phyloP scores from a whole-genome alignment of 2,888 invertebrate species.

The Zelleria hepariella region DNA sequence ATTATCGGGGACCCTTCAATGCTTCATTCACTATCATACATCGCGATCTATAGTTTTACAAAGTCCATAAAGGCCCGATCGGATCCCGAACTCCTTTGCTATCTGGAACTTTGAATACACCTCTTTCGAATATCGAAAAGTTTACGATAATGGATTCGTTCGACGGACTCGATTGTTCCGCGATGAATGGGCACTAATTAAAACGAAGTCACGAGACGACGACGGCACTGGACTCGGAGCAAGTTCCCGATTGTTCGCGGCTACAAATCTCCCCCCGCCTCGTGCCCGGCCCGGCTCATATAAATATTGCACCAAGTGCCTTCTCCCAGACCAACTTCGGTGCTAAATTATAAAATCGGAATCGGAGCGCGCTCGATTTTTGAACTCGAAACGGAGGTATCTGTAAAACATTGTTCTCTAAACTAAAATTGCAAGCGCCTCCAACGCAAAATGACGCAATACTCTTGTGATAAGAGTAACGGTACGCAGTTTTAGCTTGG shows the following conservation, averaged over 20 bases:
- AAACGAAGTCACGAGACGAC: conserved; percentile 71
- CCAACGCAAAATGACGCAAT: too few relatives aligned
- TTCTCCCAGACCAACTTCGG: conserved; percentile 41
- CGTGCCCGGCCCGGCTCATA: conserved; percentile 29
- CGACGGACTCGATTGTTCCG: conserved; percentile 64
- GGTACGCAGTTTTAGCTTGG: too few relatives aligned
- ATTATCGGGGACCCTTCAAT: conserved; percentile 2
- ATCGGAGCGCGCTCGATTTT: too few relatives aligned
- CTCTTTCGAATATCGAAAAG: conserved; percentile 70
- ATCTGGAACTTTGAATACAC: conserved; percentile 60
- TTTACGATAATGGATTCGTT: conserved; percentile 69
- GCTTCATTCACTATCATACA: conserved; percentile 5
- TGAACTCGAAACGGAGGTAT: too few relatives aligned
- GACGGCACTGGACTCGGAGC: conserved; percentile 59
- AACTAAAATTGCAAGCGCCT: too few relatives aligned
- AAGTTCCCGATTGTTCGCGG: conserved; percentile 63
- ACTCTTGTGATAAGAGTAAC: too few relatives aligned
- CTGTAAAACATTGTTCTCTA: too few relatives aligned
- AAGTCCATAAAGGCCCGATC: conserved; percentile 15
- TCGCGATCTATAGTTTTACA: conserved; percentile 4
- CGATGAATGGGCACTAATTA: conserved; percentile 73
- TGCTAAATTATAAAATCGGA: conserved; percentile 64
- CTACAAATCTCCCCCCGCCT: conserved; percentile 57
- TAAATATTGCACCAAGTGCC: conserved; percentile 53
- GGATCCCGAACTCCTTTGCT: conserved; percentile 39